Base-by-base conservation (phyloP, 1,140 invertebrate species). In the Drosophila santomea region DNA sequence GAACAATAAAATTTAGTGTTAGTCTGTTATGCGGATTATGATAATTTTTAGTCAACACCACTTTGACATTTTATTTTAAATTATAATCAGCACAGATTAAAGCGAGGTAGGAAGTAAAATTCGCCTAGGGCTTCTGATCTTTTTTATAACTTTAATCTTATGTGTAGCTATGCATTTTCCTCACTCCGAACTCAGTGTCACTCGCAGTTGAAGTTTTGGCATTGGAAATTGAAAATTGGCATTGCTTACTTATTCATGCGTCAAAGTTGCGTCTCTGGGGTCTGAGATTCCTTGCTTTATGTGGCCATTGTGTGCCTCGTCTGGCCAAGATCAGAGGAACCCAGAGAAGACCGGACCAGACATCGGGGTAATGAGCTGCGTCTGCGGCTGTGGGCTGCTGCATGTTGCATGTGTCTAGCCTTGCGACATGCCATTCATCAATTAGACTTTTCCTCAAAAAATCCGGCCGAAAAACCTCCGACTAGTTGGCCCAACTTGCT, bases 401-500 rank as follows among this genome's bases (percentile, higher is more conserved):
- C 17, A 45, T 45, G 43, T 17, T 45, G 43, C 55, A 43, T 75
- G 75, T 80, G 78, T 80, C 78, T 80, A 80, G 78, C 74, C 68
- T 59, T 60, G 63, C 35, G 51, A 50, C 74, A 69, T 51, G 59
- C 58, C 72, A 78, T 60, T 82, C 80, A 82, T 83, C 80, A 83
- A 83, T 83, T 83, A 83, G 80, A 83, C 69, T 83, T 82, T 78
- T 69, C 48, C 47, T 82, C 80, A 83, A 83, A 79, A 71, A 69
- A 58, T 47, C 56, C 41, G 38, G 32, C 62, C 79, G 60, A 84
- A 84, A 72, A 75, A 51, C 73, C 59, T 23, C 47, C 25, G 36
- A 69, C 51, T 41, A 56, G 50, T 51, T 43, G 41, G 68, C 45
- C 59, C 32, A 43, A 41, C 51, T 48, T 23, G 60, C 52, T 41